phyloP scores from a whole-genome alignment of 2,888 invertebrate species.

The Hypena proboscidalis region DNA sequence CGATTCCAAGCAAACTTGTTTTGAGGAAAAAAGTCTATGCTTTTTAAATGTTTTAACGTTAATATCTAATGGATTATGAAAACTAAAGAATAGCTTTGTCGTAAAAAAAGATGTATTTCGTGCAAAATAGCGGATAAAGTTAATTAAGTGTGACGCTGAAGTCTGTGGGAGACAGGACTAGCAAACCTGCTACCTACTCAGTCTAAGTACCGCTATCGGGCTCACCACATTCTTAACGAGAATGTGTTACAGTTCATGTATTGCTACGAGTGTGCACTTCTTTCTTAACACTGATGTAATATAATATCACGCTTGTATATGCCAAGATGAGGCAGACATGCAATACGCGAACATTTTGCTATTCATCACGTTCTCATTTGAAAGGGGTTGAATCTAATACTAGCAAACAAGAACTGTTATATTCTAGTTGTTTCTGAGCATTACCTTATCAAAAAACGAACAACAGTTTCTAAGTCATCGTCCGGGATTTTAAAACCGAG shows the following conservation, averaged over 20 bases:
- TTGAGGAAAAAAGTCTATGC: too few species aligned
- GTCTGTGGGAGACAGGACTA: conserved; percentile 28
- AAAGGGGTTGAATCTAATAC: too few species aligned
- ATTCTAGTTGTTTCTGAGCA: too few species aligned
- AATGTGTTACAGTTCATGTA: conserved; percentile 32
- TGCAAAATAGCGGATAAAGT: conserved; percentile 24
- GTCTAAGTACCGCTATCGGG: conserved; percentile 40
- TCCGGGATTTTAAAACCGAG: too few species aligned
- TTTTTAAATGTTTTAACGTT: background rate
- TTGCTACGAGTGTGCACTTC: conserved; percentile 18
- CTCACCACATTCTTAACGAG: conserved; percentile 31
- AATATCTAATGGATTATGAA: conserved; percentile 7
- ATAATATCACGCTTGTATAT: too few species aligned
- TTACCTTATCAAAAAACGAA: too few species aligned
- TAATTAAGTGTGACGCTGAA: conserved; percentile 30
- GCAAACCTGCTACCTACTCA: conserved; percentile 41
- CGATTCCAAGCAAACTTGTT: background rate
- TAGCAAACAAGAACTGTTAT: too few species aligned
- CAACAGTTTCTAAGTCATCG: too few species aligned
- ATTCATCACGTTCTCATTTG: too few species aligned
- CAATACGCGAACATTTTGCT: too few species aligned
- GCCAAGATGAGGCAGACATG: too few species aligned
- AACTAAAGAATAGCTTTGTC: conserved; percentile 8
- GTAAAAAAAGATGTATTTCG: conserved; percentile 24
- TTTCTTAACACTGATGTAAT: conserved; percentile 16